Conservation (phyloP, 2,113 vertebrate genomes). For the Dromiciops gliroides region DNA sequence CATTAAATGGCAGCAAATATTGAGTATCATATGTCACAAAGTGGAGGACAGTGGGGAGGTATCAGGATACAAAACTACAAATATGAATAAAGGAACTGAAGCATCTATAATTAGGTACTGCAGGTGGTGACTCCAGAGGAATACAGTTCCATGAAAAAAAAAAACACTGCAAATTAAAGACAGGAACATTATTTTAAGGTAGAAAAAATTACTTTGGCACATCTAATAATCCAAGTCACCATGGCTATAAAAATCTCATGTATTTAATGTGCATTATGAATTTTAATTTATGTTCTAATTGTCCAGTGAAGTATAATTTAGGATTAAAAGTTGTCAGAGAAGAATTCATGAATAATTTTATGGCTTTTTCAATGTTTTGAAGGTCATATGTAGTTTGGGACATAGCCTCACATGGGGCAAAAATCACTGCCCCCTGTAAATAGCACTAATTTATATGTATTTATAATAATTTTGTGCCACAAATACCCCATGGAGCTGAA, state of each 20-base stretch:
- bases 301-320: slow-evolving; percentile 28
- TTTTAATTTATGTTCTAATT: slow-evolving; percentile 70
- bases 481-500: neutral
- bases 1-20: slow-evolving; percentile 60
- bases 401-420: slow-evolving; percentile 44
- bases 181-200: slow-evolving; percentile 17
- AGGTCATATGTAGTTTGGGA: slow-evolving; percentile 51
- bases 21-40: slow-evolving; percentile 59
- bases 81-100: slow-evolving; percentile 68
- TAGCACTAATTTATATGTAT: neutral
- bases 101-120: slow-evolving; percentile 69
- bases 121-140: slow-evolving; percentile 62
- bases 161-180: slow-evolving; percentile 65
- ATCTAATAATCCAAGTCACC: slow-evolving; percentile 59
- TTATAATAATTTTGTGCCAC: neutral
- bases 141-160: slow-evolving; percentile 57
- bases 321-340: slow-evolving; percentile 44
- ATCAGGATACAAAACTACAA: slow-evolving; percentile 46
- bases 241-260: slow-evolving; percentile 68
- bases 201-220: slow-evolving; percentile 45
- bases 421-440: neutral
- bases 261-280: slow-evolving; percentile 68
- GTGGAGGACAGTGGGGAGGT: slow-evolving; percentile 52
- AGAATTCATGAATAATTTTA: slow-evolving; percentile 6
- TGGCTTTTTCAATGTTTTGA: slow-evolving; percentile 1